A percentile compares a stretch with the other conserved stretches of the same genome.
Evolutionary conservation across 2,113 vertebrate species (phyloP).

Genomic region (Lepus americanus): DNA sequence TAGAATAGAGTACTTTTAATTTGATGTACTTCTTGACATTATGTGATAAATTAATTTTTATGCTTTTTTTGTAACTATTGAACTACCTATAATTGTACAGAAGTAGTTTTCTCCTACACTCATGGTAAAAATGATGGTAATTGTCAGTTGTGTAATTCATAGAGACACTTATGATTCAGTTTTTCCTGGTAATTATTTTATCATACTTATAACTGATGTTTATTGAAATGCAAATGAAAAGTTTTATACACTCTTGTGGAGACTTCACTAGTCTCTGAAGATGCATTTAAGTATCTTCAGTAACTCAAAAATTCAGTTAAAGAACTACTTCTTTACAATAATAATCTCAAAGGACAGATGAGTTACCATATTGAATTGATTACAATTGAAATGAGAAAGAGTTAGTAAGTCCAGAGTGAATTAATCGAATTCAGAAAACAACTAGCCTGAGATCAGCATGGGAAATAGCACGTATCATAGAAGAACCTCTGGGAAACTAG

Average conservation of each 20-base stretch:
- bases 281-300: background rate
- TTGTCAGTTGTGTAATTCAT: background rate
- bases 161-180: background rate
- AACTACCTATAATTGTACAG: background rate
- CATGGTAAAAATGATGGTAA: background rate
- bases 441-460: background rate
- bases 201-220: background rate
- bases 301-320: background rate
- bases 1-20: background rate
- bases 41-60: background rate
- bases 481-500: background rate
- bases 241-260: background rate
- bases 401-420: background rate
- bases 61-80: background rate
- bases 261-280: background rate
- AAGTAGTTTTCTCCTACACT: background rate
- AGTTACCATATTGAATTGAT: background rate
- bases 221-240: background rate
- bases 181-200: background rate
- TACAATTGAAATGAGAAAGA: background rate
- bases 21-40: background rate
- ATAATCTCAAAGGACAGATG: background rate
- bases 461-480: background rate
- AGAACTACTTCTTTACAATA: background rate
- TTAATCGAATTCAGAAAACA: background rate